Evolutionary conservation across 2,888 invertebrate species (phyloP).

Genomic region (Hirudinaria manillensis): DNA sequence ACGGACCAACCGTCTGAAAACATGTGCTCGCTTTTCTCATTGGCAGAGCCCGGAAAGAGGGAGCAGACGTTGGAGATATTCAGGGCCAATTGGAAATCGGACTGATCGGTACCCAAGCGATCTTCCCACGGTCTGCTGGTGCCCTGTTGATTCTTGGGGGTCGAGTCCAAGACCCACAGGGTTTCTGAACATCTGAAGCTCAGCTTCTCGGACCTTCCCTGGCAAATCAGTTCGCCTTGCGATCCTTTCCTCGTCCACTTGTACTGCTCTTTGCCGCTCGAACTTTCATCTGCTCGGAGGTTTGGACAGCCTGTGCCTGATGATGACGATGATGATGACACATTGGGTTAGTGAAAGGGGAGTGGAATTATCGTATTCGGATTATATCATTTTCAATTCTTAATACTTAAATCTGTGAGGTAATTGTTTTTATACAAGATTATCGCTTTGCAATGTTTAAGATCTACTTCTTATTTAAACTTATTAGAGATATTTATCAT

Average conservation of each 20-base stretch:
- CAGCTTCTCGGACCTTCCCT: neutral
- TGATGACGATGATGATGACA: neutral
- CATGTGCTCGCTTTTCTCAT: constrained; percentile 16
- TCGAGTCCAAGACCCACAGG: neutral
- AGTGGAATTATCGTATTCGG: no score
- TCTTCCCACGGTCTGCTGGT: neutral
- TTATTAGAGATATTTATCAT: no score
- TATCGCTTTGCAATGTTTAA: no score
- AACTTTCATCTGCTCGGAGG: neutral
- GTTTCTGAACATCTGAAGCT: neutral
- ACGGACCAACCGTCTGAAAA: constrained; percentile 27
- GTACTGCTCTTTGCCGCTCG: neutral
- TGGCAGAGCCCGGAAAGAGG: neutral
- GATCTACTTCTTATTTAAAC: no score
- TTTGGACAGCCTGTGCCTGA: constrained; percentile 2
- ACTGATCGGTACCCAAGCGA: neutral
- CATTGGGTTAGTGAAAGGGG: no score
- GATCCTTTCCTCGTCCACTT: neutral
- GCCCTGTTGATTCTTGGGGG: neutral
- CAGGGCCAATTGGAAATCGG: neutral
- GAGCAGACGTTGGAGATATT: constrained; percentile 5
- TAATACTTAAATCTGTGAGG: no score
- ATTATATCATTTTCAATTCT: no score
- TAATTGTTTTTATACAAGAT: no score
- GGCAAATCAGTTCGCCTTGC: neutral